Evolutionary conservation across 53 echinoderm and acorn worm genomes (phyloP).

Genomic region (Holothuria leucospilota): DNA sequence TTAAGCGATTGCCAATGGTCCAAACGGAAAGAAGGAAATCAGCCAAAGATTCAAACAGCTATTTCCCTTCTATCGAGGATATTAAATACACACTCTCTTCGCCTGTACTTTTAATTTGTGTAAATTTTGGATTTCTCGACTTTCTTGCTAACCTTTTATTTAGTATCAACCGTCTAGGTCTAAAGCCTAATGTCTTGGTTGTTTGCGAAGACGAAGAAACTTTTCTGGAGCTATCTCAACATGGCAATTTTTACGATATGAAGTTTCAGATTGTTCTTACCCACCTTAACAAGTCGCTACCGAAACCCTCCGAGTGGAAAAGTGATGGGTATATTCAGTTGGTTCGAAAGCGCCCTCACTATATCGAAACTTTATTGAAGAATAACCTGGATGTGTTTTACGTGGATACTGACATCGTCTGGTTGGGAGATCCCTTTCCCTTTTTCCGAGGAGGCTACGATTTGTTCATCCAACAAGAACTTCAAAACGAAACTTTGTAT

Average conservation of each 20-base stretch:
- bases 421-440: conserved; percentile 14
- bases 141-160: conserved; percentile 7
- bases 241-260: not conserved
- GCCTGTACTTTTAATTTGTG: not conserved
- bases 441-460: not conserved
- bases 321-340: conserved; percentile 14
- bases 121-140: conserved; percentile 16
- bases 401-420: conserved; percentile 17
- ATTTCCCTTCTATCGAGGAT: not conserved
- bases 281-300: not conserved
- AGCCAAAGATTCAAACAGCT: too few relatives aligned
- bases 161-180: not conserved
- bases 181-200: not conserved
- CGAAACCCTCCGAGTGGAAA: not conserved
- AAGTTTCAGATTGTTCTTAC: not conserved
- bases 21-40: too few relatives aligned
- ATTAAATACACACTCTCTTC: not conserved
- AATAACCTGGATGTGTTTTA: not conserved
- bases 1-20: too few relatives aligned
- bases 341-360: conserved; percentile 21
- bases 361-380: not conserved
- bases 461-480: conserved; percentile 4
- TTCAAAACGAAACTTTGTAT: not conserved
- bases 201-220: conserved; percentile 12
- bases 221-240: not conserved